Evolutionary conservation across 1,140 invertebrate genomes (phyloP).

Genomic region (Drosophila eugracilis): DNA sequence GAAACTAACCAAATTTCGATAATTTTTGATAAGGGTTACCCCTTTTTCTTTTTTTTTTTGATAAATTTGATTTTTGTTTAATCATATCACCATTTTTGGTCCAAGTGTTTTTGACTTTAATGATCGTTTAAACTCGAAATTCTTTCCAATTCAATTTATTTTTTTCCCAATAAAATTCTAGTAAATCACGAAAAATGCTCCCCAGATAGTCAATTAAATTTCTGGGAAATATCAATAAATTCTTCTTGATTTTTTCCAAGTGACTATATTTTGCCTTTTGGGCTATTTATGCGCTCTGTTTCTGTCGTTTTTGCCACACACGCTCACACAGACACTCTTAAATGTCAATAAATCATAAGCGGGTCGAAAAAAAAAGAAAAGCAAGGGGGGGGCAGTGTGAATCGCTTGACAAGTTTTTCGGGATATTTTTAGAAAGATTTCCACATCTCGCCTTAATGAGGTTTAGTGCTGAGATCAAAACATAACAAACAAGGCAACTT

Average conservation of each 20-base stretch:
- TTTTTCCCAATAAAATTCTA: not conserved
- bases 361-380: constrained; percentile 3
- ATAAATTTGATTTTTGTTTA: no score
- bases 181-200: not conserved
- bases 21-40: no score
- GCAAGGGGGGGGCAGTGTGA: not conserved
- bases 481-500: constrained; percentile 52
- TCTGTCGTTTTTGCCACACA: constrained; percentile 43
- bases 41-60: no score
- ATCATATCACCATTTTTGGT: no score
- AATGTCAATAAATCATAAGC: constrained; percentile 79
- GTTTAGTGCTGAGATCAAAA: constrained; percentile 64
- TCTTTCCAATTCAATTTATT: not conserved
- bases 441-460: constrained; percentile 60
- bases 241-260: constrained; percentile 6
- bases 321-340: constrained; percentile 60
- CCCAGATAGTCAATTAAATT: constrained; percentile 3
- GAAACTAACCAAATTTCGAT: no score
- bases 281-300: constrained; percentile 49
- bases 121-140: no score
- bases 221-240: constrained; percentile 10
- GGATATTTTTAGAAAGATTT: constrained; percentile 57
- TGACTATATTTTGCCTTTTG: constrained; percentile 27
- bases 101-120: no score
- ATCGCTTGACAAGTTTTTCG: constrained; percentile 44